Conservation (phyloP, 64 coral and sea anemone species). For the Montipora cactus region DNA sequence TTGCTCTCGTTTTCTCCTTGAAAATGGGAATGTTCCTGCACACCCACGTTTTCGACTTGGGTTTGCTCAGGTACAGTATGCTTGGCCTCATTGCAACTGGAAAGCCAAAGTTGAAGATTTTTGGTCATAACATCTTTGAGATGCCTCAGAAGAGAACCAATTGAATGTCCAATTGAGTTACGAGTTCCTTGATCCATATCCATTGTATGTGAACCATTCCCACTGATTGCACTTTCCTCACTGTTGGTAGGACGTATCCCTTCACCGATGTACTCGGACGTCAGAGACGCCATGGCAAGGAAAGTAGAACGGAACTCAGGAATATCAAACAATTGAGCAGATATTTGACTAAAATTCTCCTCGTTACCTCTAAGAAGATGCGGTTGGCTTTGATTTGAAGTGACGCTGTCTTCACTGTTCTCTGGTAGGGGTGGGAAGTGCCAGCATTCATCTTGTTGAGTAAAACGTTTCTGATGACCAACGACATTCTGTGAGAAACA, state of each 20-base stretch:
- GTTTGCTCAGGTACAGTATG: not conserved
- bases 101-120: not conserved
- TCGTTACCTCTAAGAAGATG: no score
- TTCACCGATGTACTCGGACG: not conserved
- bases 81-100: not conserved
- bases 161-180: not conserved
- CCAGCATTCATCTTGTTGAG: conserved; percentile 20
- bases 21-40: not conserved
- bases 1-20: not conserved
- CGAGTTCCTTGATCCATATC: no score
- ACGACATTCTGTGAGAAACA: no score
- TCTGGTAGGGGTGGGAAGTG: conserved; percentile 9
- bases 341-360: no score
- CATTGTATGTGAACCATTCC: no score
- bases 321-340: not conserved
- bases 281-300: not conserved
- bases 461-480: not conserved
- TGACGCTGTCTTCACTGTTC: no score
- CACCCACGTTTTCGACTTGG: not conserved
- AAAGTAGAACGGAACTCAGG: no score
- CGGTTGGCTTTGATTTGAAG: no score
- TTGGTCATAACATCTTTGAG: not conserved
- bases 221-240: no score
- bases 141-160: not conserved
- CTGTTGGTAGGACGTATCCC: no score